These are phyloP conservation scores for Zosterops pallidus DNA, from an alignment of 2,113 vertebrate species.

Conservation along the genomic window DNA sequence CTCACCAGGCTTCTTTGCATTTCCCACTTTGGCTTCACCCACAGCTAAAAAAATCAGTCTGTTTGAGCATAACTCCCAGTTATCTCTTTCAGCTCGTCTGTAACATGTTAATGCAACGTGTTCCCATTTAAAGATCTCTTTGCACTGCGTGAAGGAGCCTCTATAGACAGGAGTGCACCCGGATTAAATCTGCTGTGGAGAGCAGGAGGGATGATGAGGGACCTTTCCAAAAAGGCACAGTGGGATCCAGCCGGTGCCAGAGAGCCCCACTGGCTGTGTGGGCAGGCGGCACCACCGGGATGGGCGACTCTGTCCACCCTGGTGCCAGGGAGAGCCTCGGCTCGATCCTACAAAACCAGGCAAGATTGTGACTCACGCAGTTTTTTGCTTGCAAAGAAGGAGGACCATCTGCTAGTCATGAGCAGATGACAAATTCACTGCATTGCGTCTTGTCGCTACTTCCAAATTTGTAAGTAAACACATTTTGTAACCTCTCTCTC, in stretches of 20 bases:
- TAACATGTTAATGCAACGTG: neutral
- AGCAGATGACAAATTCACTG: constrained; percentile 81
- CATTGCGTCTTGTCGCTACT: constrained; percentile 73
- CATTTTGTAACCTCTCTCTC: constrained; percentile 76
- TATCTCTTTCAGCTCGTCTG: neutral
- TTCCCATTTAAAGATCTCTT: constrained; percentile 4
- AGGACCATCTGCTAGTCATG: constrained; percentile 82
- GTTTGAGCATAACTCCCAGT: neutral
- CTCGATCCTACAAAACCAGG: constrained; percentile 62
- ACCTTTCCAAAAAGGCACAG: constrained; percentile 39
- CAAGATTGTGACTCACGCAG: constrained; percentile 72
- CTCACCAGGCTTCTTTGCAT: neutral
- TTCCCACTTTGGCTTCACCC: neutral
- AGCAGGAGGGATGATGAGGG: neutral
- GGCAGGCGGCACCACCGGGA: constrained; percentile 14
- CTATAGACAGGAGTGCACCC: neutral
- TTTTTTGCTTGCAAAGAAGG: constrained; percentile 62
- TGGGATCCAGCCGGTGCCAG: neutral
- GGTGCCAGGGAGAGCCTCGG: constrained; percentile 45
- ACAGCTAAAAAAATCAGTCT: neutral
- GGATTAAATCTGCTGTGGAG: neutral
- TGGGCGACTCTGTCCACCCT: constrained; percentile 53
- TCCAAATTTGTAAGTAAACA: constrained; percentile 82
- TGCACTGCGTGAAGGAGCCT: neutral
- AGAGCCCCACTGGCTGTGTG: constrained; percentile 18